Evolutionary conservation across 2,113 vertebrate genomes (phyloP).

Genomic region (Salvator merianae): DNA sequence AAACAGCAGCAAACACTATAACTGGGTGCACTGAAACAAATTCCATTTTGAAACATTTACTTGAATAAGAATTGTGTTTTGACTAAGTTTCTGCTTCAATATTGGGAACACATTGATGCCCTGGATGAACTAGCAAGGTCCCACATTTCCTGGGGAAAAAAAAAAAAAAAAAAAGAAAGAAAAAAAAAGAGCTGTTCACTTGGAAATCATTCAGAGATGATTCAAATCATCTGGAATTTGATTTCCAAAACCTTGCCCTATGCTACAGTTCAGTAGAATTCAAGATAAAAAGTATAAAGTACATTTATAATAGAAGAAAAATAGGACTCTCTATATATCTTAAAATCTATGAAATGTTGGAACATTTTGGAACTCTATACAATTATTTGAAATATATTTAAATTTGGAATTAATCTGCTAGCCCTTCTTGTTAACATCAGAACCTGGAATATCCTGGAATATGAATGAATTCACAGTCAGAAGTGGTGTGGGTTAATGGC

Average conservation of each 20-base stretch:
- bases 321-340: neutral
- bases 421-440: neutral
- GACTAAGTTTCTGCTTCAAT: neutral
- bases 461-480: neutral
- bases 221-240: neutral
- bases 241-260: neutral
- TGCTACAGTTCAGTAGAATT: neutral
- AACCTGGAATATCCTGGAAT: neutral
- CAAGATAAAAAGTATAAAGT: neutral
- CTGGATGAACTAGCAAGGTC: constrained; percentile 6
- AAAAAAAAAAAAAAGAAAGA: neutral
- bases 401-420: neutral
- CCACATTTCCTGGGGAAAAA: constrained; percentile 6
- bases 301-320: neutral
- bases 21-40: neutral
- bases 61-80: neutral
- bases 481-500: neutral
- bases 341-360: neutral
- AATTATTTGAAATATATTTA: neutral
- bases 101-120: neutral
- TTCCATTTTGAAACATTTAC: neutral
- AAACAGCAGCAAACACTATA: neutral
- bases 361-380: neutral
- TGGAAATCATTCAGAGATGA: neutral
- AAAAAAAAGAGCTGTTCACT: neutral